Evolutionary conservation across 2,113 vertebrate species (phyloP).

Genomic region (Protomyctophum bolini): DNA sequence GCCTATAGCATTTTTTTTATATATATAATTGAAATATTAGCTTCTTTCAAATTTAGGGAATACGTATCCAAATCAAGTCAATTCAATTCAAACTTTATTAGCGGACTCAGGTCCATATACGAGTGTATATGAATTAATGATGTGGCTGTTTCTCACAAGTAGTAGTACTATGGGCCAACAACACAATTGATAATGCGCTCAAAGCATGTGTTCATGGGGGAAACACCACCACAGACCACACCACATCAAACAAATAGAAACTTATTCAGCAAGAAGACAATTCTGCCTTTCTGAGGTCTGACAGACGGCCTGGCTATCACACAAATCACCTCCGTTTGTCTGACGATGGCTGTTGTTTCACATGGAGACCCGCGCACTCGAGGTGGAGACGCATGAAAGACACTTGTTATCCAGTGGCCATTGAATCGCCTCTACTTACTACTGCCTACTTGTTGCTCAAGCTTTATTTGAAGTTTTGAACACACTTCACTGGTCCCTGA

Average conservation of each 20-base stretch:
- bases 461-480: conserved; percentile 36
- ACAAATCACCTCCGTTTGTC: conserved; percentile 1
- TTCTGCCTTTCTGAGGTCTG: conserved; percentile 29
- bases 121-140: background rate
- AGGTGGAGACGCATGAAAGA: conserved; percentile 45
- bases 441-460: conserved; percentile 45
- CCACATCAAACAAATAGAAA: conserved; percentile 34
- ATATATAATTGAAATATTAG: conserved; percentile 39
- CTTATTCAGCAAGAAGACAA: background rate
- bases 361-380: conserved; percentile 37
- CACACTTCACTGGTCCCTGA: conserved; percentile 68
- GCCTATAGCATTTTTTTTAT: background rate
- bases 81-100: too few species aligned
- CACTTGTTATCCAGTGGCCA: conserved; percentile 16
- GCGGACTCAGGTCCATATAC: too few species aligned
- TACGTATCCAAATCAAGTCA: conserved; percentile 4
- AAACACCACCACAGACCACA: conserved; percentile 38
- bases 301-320: conserved; percentile 4
- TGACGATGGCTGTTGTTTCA: conserved; percentile 22
- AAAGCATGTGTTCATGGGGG: conserved; percentile 33
- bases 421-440: conserved; percentile 32
- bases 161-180: too few species aligned
- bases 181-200: conserved; percentile 16
- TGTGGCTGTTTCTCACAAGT: background rate
- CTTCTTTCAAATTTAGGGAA: conserved; percentile 26